Evolutionary conservation across 2,797 vertebrate species (phyloP).

Genomic region (Cossypha caffra): DNA sequence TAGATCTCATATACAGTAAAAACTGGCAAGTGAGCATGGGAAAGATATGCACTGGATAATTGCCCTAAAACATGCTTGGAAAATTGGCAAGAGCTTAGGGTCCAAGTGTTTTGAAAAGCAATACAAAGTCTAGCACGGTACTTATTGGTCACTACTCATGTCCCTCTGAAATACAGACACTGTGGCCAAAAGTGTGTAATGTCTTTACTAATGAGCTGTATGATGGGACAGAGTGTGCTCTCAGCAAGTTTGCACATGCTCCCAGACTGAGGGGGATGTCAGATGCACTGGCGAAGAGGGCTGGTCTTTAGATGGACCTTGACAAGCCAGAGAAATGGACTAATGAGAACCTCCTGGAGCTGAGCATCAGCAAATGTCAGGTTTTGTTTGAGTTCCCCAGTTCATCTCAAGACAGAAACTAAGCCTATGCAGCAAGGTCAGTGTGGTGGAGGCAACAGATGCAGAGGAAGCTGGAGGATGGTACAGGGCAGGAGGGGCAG

Average conservation of each 20-base stretch:
- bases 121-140: background rate
- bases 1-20: background rate
- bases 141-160: background rate
- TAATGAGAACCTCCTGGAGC: background rate
- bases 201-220: background rate
- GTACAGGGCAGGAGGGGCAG: background rate
- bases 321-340: background rate
- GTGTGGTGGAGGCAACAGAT: background rate
- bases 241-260: background rate
- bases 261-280: background rate
- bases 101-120: background rate
- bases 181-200: background rate
- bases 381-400: rapidly evolving
- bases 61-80: background rate
- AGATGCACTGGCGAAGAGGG: background rate
- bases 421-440: background rate
- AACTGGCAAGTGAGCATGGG: background rate
- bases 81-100: background rate
- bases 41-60: background rate
- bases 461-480: background rate
- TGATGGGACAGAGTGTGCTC: background rate
- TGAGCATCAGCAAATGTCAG: rapidly evolving
- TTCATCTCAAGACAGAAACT: background rate
- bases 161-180: background rate
- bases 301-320: background rate